Percentiles rank a stretch among this genome's conserved stretches.
Evolutionary conservation across 2,888 invertebrate genomes (phyloP).

Genomic region (Melinaea menophilus): DNA sequence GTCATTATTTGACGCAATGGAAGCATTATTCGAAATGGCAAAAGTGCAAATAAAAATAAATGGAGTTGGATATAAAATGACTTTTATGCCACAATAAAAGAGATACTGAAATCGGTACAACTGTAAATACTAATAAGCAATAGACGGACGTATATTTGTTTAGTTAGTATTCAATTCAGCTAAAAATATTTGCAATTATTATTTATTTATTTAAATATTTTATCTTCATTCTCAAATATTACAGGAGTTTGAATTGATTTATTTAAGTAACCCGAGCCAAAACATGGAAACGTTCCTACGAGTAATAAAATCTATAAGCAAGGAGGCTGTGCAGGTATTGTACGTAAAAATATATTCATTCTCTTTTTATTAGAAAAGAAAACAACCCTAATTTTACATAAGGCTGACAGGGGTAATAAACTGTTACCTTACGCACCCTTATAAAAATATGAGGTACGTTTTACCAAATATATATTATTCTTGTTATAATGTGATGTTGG

Average conservation of each 20-base stretch:
- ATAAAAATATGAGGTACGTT: constrained; percentile 3
- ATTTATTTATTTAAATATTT: too few relatives aligned
- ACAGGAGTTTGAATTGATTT: not conserved
- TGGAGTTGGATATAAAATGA: constrained; percentile 9
- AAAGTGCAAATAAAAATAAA: constrained; percentile 9
- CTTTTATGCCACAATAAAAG: constrained; percentile 9
- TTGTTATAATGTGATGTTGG: not conserved
- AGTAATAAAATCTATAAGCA: constrained; percentile 18
- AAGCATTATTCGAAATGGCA: not conserved
- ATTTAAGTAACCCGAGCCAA: constrained; percentile 2
- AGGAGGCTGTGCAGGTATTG: constrained; percentile 17
- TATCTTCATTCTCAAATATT: not conserved
- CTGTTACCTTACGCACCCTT: constrained; percentile 12
- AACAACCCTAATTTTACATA: constrained; percentile 25
- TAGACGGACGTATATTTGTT: not conserved
- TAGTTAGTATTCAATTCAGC: too few relatives aligned
- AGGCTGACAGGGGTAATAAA: constrained; percentile 21
- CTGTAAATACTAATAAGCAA: constrained; percentile 13
- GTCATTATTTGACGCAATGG: constrained; percentile 3
- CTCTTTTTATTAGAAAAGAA: constrained; percentile 21
- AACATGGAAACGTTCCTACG: constrained; percentile 5
- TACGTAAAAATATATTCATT: constrained; percentile 23
- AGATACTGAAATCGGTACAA: constrained; percentile 7
- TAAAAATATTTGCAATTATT: too few relatives aligned
- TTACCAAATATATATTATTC: not conserved